Evolutionary conservation across 2,888 invertebrate genomes (phyloP).

Genomic region (Drosophila histrio): DNA sequence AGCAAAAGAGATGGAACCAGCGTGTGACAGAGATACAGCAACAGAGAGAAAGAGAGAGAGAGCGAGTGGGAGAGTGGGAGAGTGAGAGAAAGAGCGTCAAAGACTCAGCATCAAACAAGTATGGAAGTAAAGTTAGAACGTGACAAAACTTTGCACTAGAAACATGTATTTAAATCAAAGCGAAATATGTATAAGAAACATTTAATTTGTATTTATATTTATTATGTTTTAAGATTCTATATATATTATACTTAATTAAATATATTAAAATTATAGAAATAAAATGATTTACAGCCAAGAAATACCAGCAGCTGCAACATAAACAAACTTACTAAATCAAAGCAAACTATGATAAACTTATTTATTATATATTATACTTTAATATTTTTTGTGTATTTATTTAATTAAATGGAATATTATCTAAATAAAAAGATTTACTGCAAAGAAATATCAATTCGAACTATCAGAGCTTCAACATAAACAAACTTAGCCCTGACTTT

Average conservation of each 20-base stretch:
- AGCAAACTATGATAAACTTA: no score
- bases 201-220: no score
- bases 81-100: conserved; percentile 25
- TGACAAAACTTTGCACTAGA: background rate
- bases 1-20: conserved; percentile 18
- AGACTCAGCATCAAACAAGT: conserved; percentile 64
- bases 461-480: conserved; percentile 43
- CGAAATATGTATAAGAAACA: background rate
- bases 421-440: background rate
- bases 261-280: background rate
- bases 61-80: no score
- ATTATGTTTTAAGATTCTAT: no score
- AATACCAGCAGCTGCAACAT: background rate
- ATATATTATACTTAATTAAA: no score
- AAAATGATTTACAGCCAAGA: no score
- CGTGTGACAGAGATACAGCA: conserved; percentile 8
- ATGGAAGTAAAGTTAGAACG: conserved; percentile 43
- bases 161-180: background rate
- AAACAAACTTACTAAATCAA: no score
- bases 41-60: conserved; percentile 8
- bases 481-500: conserved; percentile 82
- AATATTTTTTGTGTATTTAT: no score
- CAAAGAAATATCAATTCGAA: background rate
- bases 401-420: background rate
- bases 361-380: no score